Percentiles rank a stretch among this genome's conserved stretches.
Conservation (phyloP, 2,888 invertebrate species). For the Mimachlamys varia region DNA sequence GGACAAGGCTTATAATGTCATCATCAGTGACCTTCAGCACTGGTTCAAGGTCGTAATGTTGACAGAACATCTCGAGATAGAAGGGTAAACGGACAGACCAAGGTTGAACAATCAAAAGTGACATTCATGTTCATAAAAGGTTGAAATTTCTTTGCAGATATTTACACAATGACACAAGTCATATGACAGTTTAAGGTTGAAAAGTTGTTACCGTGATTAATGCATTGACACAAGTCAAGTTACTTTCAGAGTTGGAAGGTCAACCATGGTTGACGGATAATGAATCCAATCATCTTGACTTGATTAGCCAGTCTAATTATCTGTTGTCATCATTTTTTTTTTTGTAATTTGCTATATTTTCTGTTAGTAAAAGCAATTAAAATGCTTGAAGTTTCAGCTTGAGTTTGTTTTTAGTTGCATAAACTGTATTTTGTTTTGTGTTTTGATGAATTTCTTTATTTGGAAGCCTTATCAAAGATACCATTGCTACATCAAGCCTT, state of each 20-base stretch:
- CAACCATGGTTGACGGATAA: background rate
- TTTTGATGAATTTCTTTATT: background rate
- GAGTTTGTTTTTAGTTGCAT: slow-evolving; percentile 28
- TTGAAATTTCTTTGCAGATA: background rate
- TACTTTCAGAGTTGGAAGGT: slow-evolving; percentile 5
- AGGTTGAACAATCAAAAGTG: slow-evolving; percentile 15
- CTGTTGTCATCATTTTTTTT: background rate
- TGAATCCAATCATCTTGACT: background rate
- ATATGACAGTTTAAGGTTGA: background rate
- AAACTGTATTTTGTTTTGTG: background rate
- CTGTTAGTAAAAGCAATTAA: slow-evolving; percentile 34
- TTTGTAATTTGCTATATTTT: slow-evolving; percentile 36
- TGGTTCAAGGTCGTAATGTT: background rate
- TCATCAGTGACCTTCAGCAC: background rate
- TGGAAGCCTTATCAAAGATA: too few species aligned
- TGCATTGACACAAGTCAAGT: background rate
- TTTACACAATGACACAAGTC: background rate
- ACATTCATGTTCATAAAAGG: background rate
- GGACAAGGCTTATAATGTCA: background rate
- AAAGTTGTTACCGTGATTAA: background rate
- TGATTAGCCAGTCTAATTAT: background rate
- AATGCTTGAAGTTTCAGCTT: slow-evolving; percentile 19
- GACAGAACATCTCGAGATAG: background rate
- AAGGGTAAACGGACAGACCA: background rate
- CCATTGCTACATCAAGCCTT: too few species aligned